Evolutionary conservation across 1,140 invertebrate species (phyloP).

Genomic region (Drosophila ercepeae): DNA sequence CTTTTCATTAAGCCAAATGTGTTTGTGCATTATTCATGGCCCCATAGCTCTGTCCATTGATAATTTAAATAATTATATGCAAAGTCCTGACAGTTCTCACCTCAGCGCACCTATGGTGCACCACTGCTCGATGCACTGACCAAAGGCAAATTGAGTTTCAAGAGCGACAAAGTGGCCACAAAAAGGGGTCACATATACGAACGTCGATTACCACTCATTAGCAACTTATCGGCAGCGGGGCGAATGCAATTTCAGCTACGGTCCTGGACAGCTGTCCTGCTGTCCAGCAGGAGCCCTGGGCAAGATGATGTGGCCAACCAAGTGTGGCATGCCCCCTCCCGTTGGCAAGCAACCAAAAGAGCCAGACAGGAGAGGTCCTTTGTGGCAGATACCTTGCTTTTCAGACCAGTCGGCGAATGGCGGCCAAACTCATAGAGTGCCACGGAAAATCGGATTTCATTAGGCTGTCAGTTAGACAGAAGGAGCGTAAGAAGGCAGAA

Average conservation of each 20-base stretch:
- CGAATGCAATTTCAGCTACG: conserved; percentile 42
- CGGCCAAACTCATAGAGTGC: conserved; percentile 50
- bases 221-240: conserved; percentile 50
- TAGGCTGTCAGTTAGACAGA: too few relatives aligned
- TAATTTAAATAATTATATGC: conserved; percentile 58
- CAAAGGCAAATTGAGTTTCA: conserved; percentile 50
- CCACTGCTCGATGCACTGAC: neutral
- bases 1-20: conserved; percentile 41
- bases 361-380: too few relatives aligned
- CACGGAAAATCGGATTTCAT: conserved; percentile 41
- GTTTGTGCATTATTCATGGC: conserved; percentile 22
- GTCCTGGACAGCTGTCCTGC: neutral
- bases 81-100: conserved; percentile 33
- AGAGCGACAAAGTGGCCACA: conserved; percentile 48
- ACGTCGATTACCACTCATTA: conserved; percentile 63
- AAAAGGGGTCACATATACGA: conserved; percentile 16
- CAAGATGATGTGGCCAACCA: conserved; percentile 62
- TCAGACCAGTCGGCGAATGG: conserved; percentile 42
- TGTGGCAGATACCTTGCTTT: conserved; percentile 10
- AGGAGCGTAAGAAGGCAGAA: conserved; percentile 5
- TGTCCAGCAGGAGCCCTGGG: conserved; percentile 12
- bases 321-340: conserved; percentile 29
- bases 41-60: conserved; percentile 16
- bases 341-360: neutral
- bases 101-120: conserved; percentile 20